These are phyloP conservation scores for Neodiprion fabricii DNA, from an alignment of 1,140 invertebrate genomes.

Conservation along the genomic window DNA sequence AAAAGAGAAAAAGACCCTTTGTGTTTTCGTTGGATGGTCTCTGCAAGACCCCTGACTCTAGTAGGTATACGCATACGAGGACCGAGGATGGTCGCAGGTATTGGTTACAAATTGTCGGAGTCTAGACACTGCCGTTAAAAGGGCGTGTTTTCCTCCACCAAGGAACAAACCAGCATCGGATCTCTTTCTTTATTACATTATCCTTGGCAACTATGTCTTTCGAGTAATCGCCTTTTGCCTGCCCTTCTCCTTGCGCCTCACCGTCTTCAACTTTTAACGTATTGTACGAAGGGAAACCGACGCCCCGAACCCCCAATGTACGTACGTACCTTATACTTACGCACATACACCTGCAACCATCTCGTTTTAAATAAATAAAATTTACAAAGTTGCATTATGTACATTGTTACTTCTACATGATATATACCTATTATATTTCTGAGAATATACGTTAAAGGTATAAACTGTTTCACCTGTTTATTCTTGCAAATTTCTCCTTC, in stretches of 20 bases:
- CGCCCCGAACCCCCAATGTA: too few species aligned
- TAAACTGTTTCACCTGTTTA: neutral
- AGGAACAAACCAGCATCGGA: constrained; percentile 22
- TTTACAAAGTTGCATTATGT: too few species aligned
- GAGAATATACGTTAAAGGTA: too few species aligned
- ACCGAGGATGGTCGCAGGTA: constrained; percentile 32
- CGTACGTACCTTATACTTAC: too few species aligned
- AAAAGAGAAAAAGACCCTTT: neutral
- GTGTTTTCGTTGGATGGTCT: neutral
- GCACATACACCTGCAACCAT: too few species aligned
- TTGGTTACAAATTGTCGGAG: constrained; percentile 45
- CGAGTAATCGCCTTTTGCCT: neutral
- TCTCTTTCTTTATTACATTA: constrained; percentile 25
- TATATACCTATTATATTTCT: too few species aligned
- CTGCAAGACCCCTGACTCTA: neutral
- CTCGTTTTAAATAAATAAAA: too few species aligned
- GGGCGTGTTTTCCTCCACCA: constrained; percentile 16
- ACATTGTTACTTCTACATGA: too few species aligned
- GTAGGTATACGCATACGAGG: constrained; percentile 25
- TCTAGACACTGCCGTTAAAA: constrained; percentile 32
- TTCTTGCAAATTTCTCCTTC: neutral
- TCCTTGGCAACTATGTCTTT: neutral
- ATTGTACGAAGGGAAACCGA: too few species aligned
- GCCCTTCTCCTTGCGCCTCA: constrained; percentile 1
- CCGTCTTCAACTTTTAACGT: too few species aligned